Percentiles rank a stretch among this genome's conserved stretches.
These are phyloP conservation scores for Schizaphis graminum DNA, from an alignment of 2,888 invertebrate genomes.

Conservation along the genomic window DNA sequence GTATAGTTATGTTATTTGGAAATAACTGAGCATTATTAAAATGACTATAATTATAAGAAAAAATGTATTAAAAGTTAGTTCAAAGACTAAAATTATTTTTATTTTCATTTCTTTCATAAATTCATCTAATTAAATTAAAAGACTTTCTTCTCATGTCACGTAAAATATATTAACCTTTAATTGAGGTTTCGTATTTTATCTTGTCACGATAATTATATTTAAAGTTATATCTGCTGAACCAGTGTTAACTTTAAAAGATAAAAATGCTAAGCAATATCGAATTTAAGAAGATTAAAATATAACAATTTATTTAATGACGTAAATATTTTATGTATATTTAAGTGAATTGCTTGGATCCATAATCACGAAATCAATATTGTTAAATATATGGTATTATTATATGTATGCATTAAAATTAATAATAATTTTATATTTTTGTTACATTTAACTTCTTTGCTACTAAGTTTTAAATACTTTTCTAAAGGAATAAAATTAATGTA, in stretches of 20 bases:
- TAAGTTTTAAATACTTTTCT: not conserved
- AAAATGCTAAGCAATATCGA: not conserved
- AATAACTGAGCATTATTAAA: not conserved
- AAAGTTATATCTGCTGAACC: not conserved
- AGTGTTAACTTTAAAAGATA: not conserved
- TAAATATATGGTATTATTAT: not conserved
- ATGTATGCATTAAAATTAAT: not conserved
- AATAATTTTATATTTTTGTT: not conserved
- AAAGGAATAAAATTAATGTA: not conserved
- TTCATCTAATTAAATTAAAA: not conserved
- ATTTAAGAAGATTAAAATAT: not conserved
- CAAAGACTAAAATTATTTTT: not conserved
- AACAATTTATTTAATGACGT: not conserved
- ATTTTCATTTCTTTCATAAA: not conserved
- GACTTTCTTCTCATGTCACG: not conserved
- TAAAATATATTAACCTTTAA: not conserved
- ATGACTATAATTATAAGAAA: not conserved
- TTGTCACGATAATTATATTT: not conserved
- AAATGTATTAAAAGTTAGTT: not conserved
- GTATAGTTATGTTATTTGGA: not conserved
- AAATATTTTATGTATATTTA: not conserved
- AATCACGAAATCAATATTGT: not conserved
- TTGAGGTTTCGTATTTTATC: not conserved
- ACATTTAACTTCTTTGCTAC: not conserved
- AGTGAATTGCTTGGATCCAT: not conserved